Evolutionary conservation across 2,888 invertebrate genomes (phyloP), one percentile per base, ranked within the genome.

Genomic region (Conchocele bisecta): DNA sequence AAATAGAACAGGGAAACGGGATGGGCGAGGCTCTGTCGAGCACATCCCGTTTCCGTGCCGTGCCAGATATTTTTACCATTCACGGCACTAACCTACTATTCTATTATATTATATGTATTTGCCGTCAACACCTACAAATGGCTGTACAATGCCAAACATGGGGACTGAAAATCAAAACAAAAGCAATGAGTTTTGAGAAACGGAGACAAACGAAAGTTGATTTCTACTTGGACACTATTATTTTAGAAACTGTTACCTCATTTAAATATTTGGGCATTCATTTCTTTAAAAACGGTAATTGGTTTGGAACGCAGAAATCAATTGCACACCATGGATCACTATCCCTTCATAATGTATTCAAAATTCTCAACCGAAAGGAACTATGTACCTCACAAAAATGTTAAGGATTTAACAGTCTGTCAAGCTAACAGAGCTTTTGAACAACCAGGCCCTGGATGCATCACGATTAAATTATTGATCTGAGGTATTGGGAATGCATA

Each of bases 131-230:
- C n/a, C n/a, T n/a, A n/a, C n/a, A n/a, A n/a, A n/a, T n/a, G n/a
- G n/a, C n/a, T n/a, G n/a, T n/a, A n/a, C n/a, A n/a, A n/a, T n/a
- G n/a, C n/a, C n/a, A n/a, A n/a, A 48, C 26, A 5, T 28, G 26
- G 48, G 48, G 48, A n/a, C 15, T 48, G 5, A 48, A 48, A 48
- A 48, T 48, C 6, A 48, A 48, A 48, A 48, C 48, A 5, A 48
- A 48, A 48, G 29, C 29, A 5, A 48, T 48, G 48, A 28, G 28
- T 6, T 48, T 48, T 28, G 48, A 48, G 31, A 48, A 48, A 24
- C 29, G 48, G 3, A 13, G 29, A 4, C 28, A 26, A 29, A 48
- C 48, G 31, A 24, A 24, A 17, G 28, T 28, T 28, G 48, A 48
- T 28, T 48, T 48, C 31, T 26, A 48, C 29, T 9, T 48, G 26